Conservation (phyloP, 2,888 invertebrate genomes). For the Cantharis lateralis region DNA sequence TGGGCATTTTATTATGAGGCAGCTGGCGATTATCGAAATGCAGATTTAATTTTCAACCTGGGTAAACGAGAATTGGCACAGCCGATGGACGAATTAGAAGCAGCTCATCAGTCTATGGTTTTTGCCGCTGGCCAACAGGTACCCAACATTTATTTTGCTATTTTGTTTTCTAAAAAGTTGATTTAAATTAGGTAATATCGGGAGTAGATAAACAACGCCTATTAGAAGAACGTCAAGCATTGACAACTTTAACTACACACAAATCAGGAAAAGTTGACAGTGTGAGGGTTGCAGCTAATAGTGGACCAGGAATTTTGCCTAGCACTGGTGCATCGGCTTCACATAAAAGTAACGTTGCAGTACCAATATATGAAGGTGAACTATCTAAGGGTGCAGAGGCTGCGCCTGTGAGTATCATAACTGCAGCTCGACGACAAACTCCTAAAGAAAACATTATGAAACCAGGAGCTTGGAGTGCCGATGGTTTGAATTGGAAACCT, state of each 20-base stretch:
- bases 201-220: slow-evolving; percentile 62
- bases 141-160: slow-evolving; percentile 44
- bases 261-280: slow-evolving; percentile 63
- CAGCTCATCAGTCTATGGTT: slow-evolving; percentile 64
- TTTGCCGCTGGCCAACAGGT: slow-evolving; percentile 53
- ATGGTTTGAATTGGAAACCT: slow-evolving; percentile 52
- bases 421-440: slow-evolving; percentile 60
- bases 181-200: slow-evolving; percentile 53
- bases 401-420: slow-evolving; percentile 60
- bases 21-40: slow-evolving; percentile 78
- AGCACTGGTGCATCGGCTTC: slow-evolving; percentile 23
- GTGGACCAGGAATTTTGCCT: slow-evolving; percentile 36
- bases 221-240: slow-evolving; percentile 74
- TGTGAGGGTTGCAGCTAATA: slow-evolving; percentile 50
- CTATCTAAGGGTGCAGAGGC: slow-evolving; percentile 48
- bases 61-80: slow-evolving; percentile 80
- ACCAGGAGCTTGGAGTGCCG: slow-evolving; percentile 71
- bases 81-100: slow-evolving; percentile 75
- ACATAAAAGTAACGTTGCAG: slow-evolving; percentile 51
- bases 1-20: slow-evolving; percentile 91
- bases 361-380: slow-evolving; percentile 49
- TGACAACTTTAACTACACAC: slow-evolving; percentile 74
- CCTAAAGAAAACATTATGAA: slow-evolving; percentile 72
- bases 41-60: slow-evolving; percentile 78
- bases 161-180: background rate